phyloP scores from a whole-genome alignment of 2,797 vertebrate species.

The Paguma larvata region DNA sequence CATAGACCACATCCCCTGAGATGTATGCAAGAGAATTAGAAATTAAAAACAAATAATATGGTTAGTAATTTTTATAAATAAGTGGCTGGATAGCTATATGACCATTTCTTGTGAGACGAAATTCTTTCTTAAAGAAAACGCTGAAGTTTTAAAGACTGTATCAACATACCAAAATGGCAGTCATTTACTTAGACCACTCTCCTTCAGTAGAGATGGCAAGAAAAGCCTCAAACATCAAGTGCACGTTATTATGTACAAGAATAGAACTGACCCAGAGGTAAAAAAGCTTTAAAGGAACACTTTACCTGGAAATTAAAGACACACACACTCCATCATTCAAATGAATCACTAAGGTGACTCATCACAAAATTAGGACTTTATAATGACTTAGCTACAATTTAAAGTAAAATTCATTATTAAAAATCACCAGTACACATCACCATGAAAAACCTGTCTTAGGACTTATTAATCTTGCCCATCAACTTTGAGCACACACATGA shows the following conservation, averaged over 20 bases:
- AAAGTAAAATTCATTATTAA: constrained; percentile 56
- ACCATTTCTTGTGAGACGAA: background rate
- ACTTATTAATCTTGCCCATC: constrained; percentile 36
- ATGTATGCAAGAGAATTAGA: background rate
- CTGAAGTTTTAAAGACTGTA: constrained; percentile 20
- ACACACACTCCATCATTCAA: background rate
- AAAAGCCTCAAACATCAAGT: constrained; percentile 54
- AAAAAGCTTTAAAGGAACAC: constrained; percentile 39
- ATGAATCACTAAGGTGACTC: constrained; percentile 26
- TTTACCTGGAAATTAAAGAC: constrained; percentile 52
- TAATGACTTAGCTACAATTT: constrained; percentile 45
- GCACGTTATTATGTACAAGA: background rate
- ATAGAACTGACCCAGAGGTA: background rate
- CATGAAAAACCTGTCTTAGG: background rate
- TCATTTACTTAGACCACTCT: constrained; percentile 20
- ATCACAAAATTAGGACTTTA: constrained; percentile 37
- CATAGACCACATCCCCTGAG: background rate
- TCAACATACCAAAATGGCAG: background rate
- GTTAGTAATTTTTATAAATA: constrained; percentile 52
- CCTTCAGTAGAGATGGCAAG: constrained; percentile 30
- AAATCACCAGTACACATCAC: background rate
- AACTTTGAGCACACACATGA: constrained; percentile 21
- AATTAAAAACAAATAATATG: constrained; percentile 23
- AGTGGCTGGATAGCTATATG: constrained; percentile 14
- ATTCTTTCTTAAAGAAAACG: constrained; percentile 37